These are phyloP conservation scores for Ptyas mucosa DNA, from an alignment of 2,113 vertebrate genomes.

Conservation along the genomic window DNA sequence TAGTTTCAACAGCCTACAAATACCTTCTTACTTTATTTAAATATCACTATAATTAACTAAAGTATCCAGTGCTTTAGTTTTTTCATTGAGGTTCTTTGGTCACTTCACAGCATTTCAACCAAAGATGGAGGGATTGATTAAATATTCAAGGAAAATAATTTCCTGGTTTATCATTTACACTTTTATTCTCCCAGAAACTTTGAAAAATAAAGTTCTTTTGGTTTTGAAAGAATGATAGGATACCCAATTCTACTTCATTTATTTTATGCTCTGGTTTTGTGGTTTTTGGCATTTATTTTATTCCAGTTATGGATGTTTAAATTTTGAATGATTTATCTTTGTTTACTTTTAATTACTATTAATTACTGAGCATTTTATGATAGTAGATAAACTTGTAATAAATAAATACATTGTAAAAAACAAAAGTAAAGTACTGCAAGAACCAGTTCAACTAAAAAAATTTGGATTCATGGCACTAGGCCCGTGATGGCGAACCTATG, in stretches of 20 bases:
- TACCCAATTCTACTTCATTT: background rate
- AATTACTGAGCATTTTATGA: background rate
- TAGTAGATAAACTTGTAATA: background rate
- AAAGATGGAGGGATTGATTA: background rate
- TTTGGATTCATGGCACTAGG: background rate
- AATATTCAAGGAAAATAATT: slow-evolving; percentile 1
- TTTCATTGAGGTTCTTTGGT: slow-evolving; percentile 1
- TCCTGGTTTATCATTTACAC: background rate
- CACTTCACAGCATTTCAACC: background rate
- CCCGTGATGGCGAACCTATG: too few relatives aligned
- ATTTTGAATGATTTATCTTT: background rate
- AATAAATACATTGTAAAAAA: background rate
- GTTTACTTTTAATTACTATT: background rate
- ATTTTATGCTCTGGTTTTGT: background rate
- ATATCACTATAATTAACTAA: slow-evolving; percentile 14
- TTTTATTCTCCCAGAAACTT: background rate
- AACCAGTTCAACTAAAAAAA: background rate
- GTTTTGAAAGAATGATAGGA: background rate
- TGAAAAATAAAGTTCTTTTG: background rate
- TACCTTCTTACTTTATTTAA: slow-evolving; percentile 44
- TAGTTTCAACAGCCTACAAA: slow-evolving; percentile 18
- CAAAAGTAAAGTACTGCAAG: background rate
- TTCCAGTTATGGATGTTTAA: background rate
- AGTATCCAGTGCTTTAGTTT: accelerated
- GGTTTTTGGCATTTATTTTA: background rate